Evolutionary conservation across 2,888 invertebrate genomes (phyloP), one percentile per base, ranked within the genome.

Genomic region (Amiota minor): DNA sequence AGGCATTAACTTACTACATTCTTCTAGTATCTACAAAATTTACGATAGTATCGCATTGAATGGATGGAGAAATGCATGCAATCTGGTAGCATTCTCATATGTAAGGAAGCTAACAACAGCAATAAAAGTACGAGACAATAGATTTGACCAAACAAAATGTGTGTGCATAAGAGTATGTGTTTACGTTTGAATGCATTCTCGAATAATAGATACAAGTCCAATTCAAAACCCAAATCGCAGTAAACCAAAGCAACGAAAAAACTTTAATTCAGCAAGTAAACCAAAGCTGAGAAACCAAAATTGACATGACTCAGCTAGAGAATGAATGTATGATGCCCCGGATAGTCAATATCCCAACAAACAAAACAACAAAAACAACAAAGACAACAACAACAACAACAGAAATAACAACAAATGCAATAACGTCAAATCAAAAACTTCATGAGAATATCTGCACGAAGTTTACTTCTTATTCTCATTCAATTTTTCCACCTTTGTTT

Each of bases 1-100:
- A 75, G 74, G 75, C 74, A 77, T 79, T 80, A 79, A 77, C 74
- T 76, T 74, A 74, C 77, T 35, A 35, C 35, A 35, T 35, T 35
- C 35, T 35, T 4, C 35, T 35, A 35, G 35, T 35, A 35, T 35
- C 35, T 35, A 35, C 23, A 23, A 23, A 23, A 23, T 23, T 2
- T 23, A 23, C 23, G 23, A 23, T 23, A 23, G 23, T 35, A 35
- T 35, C 4, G 35, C 35, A 35, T 35, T 35, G 35, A 35, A 75
- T 73, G 50, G 67, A 18, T 46, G 45, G 64, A 45, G 64, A 71
- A 71, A 62, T 71, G 71, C 71, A 71, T 62, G 61, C 71, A 71
- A 62, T 71, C 49, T 71, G 71, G 9, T 61, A 53, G 64, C 46
- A 53, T 50, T 6, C 4, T 4, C 35, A 35, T 35, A 35, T 35